These are phyloP conservation scores for Lypha dubia DNA, from an alignment of 2,888 invertebrate genomes.

Conservation along the genomic window DNA sequence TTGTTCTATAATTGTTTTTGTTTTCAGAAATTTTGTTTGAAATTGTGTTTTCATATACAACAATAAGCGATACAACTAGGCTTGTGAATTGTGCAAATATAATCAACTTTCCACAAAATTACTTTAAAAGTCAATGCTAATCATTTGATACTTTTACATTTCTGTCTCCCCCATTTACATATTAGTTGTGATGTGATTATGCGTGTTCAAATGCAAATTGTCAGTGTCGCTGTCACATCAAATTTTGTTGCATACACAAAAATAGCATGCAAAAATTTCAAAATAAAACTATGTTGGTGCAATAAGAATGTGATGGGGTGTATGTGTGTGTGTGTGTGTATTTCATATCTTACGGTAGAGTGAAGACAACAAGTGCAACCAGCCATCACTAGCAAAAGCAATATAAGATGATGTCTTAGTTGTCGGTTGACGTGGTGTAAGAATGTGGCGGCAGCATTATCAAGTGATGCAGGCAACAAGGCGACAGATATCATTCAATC, in stretches of 20 bases:
- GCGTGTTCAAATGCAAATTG: constrained; percentile 71
- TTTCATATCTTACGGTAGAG: constrained; percentile 72
- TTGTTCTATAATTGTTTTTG: too few species aligned
- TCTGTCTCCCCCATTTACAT: constrained; percentile 56
- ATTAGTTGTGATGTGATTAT: constrained; percentile 71
- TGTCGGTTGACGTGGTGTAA: constrained; percentile 60
- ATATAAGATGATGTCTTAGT: constrained; percentile 69
- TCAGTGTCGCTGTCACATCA: constrained; percentile 72
- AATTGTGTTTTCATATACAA: too few species aligned
- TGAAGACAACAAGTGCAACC: constrained; percentile 73
- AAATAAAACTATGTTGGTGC: constrained; percentile 35
- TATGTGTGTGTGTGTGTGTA: constrained; percentile 13
- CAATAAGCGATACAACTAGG: too few species aligned
- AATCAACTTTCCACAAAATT: too few species aligned
- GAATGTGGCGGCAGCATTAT: constrained; percentile 66
- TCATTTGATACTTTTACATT: background rate
- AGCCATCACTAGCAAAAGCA: constrained; percentile 70
- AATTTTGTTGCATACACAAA: constrained; percentile 64
- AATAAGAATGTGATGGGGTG: constrained; percentile 11
- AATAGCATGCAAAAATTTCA: too few species aligned
- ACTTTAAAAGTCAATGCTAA: background rate
- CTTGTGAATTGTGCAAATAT: too few species aligned
- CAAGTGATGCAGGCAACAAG: constrained; percentile 69
- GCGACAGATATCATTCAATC: constrained; percentile 73
- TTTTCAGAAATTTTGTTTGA: too few species aligned